Evolutionary conservation across 1,140 invertebrate genomes (phyloP), one percentile per base, ranked within the genome.

Genomic region (Magallana gigas): DNA sequence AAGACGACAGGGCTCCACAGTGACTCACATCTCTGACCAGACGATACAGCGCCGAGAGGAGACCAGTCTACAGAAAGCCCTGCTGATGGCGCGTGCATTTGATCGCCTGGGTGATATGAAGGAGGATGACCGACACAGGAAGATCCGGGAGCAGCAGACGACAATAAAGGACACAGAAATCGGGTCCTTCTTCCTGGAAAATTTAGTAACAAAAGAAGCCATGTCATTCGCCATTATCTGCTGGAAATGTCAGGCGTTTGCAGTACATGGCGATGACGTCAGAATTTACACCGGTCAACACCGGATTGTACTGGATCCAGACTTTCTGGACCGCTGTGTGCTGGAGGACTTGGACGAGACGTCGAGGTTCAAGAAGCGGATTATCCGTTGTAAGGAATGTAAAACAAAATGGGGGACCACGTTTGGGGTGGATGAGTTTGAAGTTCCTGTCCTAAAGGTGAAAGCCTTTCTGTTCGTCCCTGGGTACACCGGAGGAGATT

Each of bases 331-430:
- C n/a, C 16, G 81, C 14, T 83, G 81, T 23, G 16, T 8, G 2
- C 36, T 83, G 9, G 81, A 57, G 36, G 81, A 83, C 18, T 57
- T 8, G 16, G 48, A 57, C 14, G 57, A 83, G 16, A n/a, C 48
- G 12, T 57, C 48, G 5, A 56, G 57, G 36, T 83, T 57, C 81
- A 83, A 57, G 18, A 83, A 58, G 81, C n/a, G 48, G 18, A 58
- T 57, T 16, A 57, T 83, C 36, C 48, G 18, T 6, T 83, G 81
- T 9, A 57, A 23, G 16, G 81, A 57, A 16, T 83, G 81, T 29
- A 58, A 83, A 23, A 57, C 57, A 58, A 83, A 83, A 58, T 83
- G 81, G 81, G 81, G 81, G 8, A 83, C 81, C 18, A 83, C 81
- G 4, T 83, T 83, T 23, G 16, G 57, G 14, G 81, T 83, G 48